These are phyloP conservation scores for Cavia porcellus DNA, from an alignment of 2,113 vertebrate genomes.

Conservation along the genomic window DNA sequence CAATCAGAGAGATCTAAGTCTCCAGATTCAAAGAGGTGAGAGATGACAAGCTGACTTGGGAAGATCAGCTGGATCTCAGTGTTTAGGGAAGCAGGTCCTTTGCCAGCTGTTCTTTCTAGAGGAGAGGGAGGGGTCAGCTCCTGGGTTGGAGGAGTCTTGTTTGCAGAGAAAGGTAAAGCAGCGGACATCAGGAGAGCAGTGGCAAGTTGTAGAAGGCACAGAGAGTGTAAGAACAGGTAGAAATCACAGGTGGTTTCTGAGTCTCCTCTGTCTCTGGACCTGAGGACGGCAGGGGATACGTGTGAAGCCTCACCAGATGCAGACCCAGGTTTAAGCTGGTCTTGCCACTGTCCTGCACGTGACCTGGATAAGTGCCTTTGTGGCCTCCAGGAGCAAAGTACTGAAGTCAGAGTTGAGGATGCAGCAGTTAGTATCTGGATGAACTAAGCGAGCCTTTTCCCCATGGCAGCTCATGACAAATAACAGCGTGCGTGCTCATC, in stretches of 20 bases:
- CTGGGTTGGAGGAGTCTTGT: background rate
- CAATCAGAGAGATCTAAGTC: background rate
- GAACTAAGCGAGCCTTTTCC: background rate
- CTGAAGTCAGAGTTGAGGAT: constrained; percentile 4
- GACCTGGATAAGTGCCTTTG: background rate
- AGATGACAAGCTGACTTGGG: background rate
- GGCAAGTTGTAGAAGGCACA: background rate
- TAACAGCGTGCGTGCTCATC: background rate
- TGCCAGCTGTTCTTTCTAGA: background rate
- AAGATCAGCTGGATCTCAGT: background rate
- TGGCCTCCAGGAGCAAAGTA: background rate
- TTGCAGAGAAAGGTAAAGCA: background rate
- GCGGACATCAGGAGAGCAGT: background rate
- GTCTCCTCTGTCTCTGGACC: background rate
- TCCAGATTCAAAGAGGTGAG: rapidly evolving
- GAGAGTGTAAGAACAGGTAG: background rate
- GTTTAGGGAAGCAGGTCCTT: background rate
- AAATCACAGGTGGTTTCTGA: background rate
- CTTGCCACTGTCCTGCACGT: background rate
- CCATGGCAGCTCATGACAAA: background rate
- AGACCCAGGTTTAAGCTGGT: background rate
- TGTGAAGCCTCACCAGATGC: background rate
- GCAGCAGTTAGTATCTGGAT: background rate
- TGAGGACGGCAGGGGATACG: rapidly evolving
- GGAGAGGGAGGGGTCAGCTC: background rate